These are phyloP conservation scores for Cheilosia grossa DNA, from an alignment of 2,888 invertebrate genomes.

Conservation along the genomic window DNA sequence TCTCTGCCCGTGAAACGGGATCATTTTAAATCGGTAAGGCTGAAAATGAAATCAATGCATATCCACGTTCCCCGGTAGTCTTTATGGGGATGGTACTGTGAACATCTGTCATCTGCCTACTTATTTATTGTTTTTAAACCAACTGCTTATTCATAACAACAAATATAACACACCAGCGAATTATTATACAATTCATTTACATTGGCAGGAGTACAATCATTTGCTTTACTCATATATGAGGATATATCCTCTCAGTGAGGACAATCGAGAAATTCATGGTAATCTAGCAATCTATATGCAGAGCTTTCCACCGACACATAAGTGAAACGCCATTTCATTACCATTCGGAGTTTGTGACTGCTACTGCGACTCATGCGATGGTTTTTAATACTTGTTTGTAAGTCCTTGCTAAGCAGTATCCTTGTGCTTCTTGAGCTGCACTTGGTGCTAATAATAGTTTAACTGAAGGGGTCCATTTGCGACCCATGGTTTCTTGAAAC, in stretches of 20 bases:
- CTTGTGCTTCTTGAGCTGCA: too few relatives aligned
- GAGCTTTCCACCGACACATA: not conserved
- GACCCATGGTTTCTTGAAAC: too few relatives aligned
- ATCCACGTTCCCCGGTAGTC: not conserved
- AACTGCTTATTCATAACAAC: conserved; percentile 34
- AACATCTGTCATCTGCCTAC: conserved; percentile 33
- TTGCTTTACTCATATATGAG: not conserved
- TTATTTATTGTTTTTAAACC: conserved; percentile 17
- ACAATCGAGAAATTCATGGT: not conserved
- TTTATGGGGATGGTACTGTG: not conserved
- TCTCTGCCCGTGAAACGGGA: conserved; percentile 4
- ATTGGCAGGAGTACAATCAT: conserved; percentile 7
- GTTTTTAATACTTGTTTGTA: too few relatives aligned
- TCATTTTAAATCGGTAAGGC: conserved; percentile 11
- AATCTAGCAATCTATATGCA: not conserved
- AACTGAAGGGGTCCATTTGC: too few relatives aligned
- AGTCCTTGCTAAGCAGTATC: too few relatives aligned
- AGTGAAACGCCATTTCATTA: not conserved
- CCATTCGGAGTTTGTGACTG: not conserved
- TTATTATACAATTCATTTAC: conserved; percentile 8
- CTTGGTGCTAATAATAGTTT: too few relatives aligned
- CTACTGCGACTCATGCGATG: too few relatives aligned
- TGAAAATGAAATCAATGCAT: conserved; percentile 7
- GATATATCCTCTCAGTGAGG: not conserved
- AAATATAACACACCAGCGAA: not conserved